Conservation (phyloP, 2,797 vertebrate species). For the Borostomias antarcticus region DNA sequence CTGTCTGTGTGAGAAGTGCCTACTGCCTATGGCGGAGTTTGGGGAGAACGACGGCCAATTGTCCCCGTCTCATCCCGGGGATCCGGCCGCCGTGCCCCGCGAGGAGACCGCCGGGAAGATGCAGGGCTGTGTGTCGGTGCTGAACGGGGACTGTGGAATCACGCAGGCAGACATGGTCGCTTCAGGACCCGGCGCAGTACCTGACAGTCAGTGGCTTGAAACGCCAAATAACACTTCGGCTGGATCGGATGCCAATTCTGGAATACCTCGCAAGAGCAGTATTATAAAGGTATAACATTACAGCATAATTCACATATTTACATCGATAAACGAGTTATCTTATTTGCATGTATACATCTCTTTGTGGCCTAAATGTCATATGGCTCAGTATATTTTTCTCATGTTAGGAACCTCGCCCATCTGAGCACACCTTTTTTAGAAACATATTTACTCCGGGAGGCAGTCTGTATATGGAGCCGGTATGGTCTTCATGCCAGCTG, state of each 20-base stretch:
- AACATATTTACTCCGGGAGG: too few relatives aligned
- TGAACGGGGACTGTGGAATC: conserved; percentile 90
- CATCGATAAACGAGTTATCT: neutral
- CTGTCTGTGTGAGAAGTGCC: conserved; percentile 27
- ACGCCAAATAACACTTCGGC: conserved; percentile 50
- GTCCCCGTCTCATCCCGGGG: conserved; percentile 76
- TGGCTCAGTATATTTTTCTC: neutral
- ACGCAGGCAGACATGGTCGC: conserved; percentile 70
- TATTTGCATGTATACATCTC: neutral
- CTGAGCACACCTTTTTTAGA: neutral
- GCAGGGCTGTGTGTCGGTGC: conserved; percentile 80
- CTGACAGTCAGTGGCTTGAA: conserved; percentile 76
- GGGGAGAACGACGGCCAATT: conserved; percentile 80
- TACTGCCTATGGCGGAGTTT: conserved; percentile 92
- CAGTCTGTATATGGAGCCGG: too few relatives aligned
- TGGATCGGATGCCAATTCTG: conserved; percentile 79
- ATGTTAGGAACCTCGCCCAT: conserved; percentile 7
- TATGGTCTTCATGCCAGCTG: too few relatives aligned
- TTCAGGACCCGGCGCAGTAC: conserved; percentile 57
- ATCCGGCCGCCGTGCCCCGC: conserved; percentile 74
- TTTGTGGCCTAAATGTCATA: neutral
- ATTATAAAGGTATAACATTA: conserved; percentile 89
- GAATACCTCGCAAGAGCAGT: conserved; percentile 93
- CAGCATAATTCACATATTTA: neutral
- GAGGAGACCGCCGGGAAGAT: conserved; percentile 78